phyloP scores from a whole-genome alignment of 2,797 vertebrate genomes.

The Anguilla megastoma region DNA sequence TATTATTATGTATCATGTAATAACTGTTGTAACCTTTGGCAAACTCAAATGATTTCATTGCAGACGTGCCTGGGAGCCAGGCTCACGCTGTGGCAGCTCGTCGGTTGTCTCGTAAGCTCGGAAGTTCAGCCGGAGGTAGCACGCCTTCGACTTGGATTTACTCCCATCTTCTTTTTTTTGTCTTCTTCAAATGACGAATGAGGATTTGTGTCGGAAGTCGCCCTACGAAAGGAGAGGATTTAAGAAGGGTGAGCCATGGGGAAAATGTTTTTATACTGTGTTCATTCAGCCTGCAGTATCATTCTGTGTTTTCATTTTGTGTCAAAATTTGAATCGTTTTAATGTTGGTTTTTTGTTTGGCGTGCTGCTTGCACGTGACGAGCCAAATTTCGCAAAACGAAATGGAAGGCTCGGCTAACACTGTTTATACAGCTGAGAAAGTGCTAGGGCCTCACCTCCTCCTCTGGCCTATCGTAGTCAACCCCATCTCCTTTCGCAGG shows the following conservation, averaged over 20 bases:
- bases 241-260: background rate
- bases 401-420: background rate
- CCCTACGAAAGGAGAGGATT: constrained; percentile 72
- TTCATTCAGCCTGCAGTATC: background rate
- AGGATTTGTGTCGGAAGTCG: constrained; percentile 98
- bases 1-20: constrained; percentile 47
- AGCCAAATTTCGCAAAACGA: constrained; percentile 13
- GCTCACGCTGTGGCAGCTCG: constrained; percentile 57
- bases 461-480: constrained; percentile 93
- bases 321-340: background rate
- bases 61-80: constrained; percentile 52
- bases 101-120: constrained; percentile 48
- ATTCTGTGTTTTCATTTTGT: background rate
- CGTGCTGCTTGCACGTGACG: background rate
- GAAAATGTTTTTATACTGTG: background rate
- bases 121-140: constrained; percentile 54
- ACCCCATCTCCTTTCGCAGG: constrained; percentile 88
- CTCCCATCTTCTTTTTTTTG: constrained; percentile 37
- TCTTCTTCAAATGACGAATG: constrained; percentile 88
- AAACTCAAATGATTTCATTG: constrained; percentile 64
- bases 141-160: constrained; percentile 46
- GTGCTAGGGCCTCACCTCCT: constrained; percentile 80
- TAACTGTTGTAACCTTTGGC: constrained; percentile 72
- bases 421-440: background rate
- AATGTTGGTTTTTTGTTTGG: background rate